Conservation (phyloP, 37 sponge, comb jelly and placozoan species). For the Aplysina aerophoba region DNA sequence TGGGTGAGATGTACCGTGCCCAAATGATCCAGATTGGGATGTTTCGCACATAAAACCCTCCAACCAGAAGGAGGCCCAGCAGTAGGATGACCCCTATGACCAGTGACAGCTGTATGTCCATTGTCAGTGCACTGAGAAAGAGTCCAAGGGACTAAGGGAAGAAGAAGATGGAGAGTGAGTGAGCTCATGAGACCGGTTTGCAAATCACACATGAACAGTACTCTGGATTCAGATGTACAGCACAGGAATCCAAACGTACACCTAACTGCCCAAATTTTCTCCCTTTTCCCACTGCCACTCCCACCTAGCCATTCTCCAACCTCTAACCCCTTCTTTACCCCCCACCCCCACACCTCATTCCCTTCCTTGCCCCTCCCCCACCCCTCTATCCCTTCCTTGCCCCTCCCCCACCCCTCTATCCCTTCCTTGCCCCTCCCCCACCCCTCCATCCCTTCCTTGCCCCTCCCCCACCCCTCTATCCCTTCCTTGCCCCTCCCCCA, state of each 20-base stretch:
- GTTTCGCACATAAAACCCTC: slow-evolving; percentile 70
- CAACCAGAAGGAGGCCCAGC: slow-evolving; percentile 67
- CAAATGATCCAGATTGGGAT: slow-evolving; percentile 71
- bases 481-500: too few relatives aligned
- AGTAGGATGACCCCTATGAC: slow-evolving; percentile 38
- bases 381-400: neutral
- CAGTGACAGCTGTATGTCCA: slow-evolving; percentile 35
- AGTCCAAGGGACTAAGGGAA: too few relatives aligned
- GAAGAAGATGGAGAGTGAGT: neutral
- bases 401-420: neutral
- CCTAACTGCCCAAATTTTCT: neutral
- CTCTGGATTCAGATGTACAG: too few relatives aligned
- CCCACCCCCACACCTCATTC: too few relatives aligned
- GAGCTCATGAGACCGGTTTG: neutral
- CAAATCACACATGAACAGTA: too few relatives aligned
- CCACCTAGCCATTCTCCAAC: neutral
- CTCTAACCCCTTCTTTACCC: neutral
- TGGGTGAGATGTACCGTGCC: slow-evolving; percentile 61
- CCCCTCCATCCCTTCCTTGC: too few relatives aligned
- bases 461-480: too few relatives aligned
- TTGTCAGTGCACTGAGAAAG: too few relatives aligned
- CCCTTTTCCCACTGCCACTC: neutral
- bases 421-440: neutral
- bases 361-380: neutral
- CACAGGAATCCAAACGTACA: too few relatives aligned